phyloP scores from a whole-genome alignment of 2,888 invertebrate genomes.

The Metopia argyrocephala region DNA sequence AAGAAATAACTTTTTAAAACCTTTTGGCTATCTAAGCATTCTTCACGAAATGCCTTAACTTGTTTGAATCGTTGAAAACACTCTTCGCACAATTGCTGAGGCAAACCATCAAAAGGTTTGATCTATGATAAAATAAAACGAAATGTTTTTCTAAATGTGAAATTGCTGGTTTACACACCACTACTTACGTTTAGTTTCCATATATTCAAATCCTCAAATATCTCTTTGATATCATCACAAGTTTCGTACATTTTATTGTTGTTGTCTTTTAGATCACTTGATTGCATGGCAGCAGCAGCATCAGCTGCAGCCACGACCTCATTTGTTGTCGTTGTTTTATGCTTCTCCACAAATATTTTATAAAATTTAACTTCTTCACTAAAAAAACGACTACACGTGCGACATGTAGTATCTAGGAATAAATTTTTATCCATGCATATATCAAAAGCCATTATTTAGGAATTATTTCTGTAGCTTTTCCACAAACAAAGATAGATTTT shows the following conservation, averaged over 20 bases:
- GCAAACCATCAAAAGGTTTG: conserved; percentile 67
- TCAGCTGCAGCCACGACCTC: conserved; percentile 36
- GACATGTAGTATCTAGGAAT: conserved; percentile 69
- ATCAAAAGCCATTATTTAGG: conserved; percentile 65
- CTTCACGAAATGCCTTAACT: conserved; percentile 67
- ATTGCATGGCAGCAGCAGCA: neutral
- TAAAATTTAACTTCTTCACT: conserved; percentile 67
- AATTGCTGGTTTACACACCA: neutral
- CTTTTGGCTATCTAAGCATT: conserved; percentile 67
- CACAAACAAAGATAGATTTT: neutral
- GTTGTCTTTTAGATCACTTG: conserved; percentile 41
- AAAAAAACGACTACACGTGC: conserved; percentile 69
- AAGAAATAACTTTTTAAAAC: conserved; percentile 65
- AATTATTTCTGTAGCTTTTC: conserved; percentile 13
- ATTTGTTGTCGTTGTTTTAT: conserved; percentile 3
- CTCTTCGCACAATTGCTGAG: conserved; percentile 69
- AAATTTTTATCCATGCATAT: conserved; percentile 67
- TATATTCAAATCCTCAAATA: conserved; percentile 67
- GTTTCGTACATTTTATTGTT: conserved; percentile 50
- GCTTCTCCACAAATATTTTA: conserved; percentile 66
- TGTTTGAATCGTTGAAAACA: conserved; percentile 67
- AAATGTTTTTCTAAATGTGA: neutral
- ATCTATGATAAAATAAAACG: conserved; percentile 59
- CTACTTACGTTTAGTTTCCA: conserved; percentile 68
- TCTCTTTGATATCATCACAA: conserved; percentile 63